Conservation (phyloP, 2,888 invertebrate species). For the Mesochorus sp. region DNA sequence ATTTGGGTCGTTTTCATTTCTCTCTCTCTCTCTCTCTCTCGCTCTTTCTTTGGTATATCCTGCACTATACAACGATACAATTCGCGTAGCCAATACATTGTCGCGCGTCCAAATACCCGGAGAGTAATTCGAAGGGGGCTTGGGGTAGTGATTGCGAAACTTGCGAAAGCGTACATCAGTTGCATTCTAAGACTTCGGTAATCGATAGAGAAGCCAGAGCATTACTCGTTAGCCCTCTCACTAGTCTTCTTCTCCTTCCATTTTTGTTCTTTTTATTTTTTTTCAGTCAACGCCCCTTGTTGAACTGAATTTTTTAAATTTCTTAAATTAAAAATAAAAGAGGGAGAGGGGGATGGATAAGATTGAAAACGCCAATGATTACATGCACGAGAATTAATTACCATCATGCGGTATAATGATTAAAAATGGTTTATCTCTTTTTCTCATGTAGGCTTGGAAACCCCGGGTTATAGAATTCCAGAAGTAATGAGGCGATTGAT, state of each 20-base stretch:
- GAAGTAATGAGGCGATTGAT: constrained; percentile 85
- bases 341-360: no score
- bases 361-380: no score
- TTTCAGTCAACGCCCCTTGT: not conserved
- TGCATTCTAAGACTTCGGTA: constrained; percentile 76
- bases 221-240: constrained; percentile 51
- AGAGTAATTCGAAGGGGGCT: constrained; percentile 1
- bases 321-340: not conserved
- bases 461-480: constrained; percentile 82
- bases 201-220: constrained; percentile 79
- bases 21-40: no score
- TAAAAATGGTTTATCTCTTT: no score
- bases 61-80: not conserved
- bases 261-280: constrained; percentile 23
- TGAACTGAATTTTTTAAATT: not conserved
- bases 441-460: constrained; percentile 74
- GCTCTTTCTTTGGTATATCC: no score
- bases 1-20: constrained; percentile 72
- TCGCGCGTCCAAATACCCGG: not conserved
- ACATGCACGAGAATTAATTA: not conserved
- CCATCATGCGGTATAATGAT: no score
- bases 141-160: constrained; percentile 47
- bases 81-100: constrained; percentile 7
- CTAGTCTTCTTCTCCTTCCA: constrained; percentile 4
- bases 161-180: constrained; percentile 47